Base-by-base conservation (phyloP, 2,888 invertebrate genomes). In the Aspidiotus destructor region DNA sequence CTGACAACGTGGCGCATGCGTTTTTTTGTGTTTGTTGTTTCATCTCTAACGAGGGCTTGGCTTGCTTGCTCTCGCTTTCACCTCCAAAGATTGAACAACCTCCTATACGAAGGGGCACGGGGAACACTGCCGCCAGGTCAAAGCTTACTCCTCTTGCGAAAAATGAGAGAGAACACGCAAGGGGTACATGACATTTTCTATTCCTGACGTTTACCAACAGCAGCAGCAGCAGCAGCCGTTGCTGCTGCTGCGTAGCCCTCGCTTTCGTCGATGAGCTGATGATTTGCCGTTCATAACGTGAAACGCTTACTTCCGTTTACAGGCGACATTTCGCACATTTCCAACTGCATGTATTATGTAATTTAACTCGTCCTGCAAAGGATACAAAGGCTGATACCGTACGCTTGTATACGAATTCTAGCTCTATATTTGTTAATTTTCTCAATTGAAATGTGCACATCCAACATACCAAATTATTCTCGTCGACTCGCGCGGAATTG, bases 11-110 rank as follows among this genome's bases (percentile, higher is more conserved):
- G 52, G 65, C 65, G 65, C 65, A 65, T 65, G 65, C 65, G 65
- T 58, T 65, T 65, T n/a, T 65, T 58, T 40, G 42, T 42, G 58
- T 65, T 65, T 65, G 65, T 65, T 65, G 58, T 65, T 65, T 65
- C 65, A 65, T 44, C 58, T 65, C 65, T 65, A 65, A 58, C 65
- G 65, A 65, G 65, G 65, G 65, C 58, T 65, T 65, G 65, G 65
- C 65, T 65, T 64, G 65, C 65, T 65, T 64, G 57, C 42, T 64
- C 48, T 65, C 65, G 65, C 57, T 65, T 65, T 48, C 10, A 54
- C 9, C 55, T 9, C 55, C 28, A 63, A 63, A 63, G 63, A 63
- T 63, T 28, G 28, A 54, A 55, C 64, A 58, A 57, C 57, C 57
- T 65, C 65, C 58, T 40, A 5, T 40, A 58, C 44, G 17, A 57